Evolutionary conservation across 92 coral and sea anemone species (phyloP).

Genomic region (Zoanthus sansibaricus): DNA sequence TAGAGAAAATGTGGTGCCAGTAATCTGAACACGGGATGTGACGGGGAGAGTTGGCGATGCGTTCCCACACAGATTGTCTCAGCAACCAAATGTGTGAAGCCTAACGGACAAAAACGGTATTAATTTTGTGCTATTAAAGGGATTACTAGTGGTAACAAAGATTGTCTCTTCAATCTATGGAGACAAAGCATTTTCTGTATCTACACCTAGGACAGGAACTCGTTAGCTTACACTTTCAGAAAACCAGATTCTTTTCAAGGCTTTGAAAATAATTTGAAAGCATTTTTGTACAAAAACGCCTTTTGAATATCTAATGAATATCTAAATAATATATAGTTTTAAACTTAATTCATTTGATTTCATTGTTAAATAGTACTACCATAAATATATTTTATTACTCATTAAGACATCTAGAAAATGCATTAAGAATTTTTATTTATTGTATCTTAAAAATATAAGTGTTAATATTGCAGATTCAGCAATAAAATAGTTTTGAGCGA

Average conservation of each 20-base stretch:
- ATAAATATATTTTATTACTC: no score
- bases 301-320: neutral
- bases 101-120: conserved; percentile 16
- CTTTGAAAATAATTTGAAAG: neutral
- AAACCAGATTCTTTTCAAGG: no score
- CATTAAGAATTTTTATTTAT: no score
- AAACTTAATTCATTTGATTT: neutral
- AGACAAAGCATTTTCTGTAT: neutral
- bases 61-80: conserved; percentile 94
- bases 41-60: conserved; percentile 92
- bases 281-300: neutral
- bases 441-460: no score
- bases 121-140: neutral
- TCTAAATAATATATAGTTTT: neutral
- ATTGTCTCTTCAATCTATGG: neutral
- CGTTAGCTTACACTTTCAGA: neutral
- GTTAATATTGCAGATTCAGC: no score
- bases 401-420: neutral
- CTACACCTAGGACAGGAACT: neutral
- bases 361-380: neutral
- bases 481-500: no score
- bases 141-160: neutral
- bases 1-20: conserved; percentile 96
- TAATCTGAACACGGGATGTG: conserved; percentile 95
- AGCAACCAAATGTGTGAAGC: conserved; percentile 94